phyloP scores from a whole-genome alignment of 2,113 vertebrate species.

The Dicrurus megarhynchus region DNA sequence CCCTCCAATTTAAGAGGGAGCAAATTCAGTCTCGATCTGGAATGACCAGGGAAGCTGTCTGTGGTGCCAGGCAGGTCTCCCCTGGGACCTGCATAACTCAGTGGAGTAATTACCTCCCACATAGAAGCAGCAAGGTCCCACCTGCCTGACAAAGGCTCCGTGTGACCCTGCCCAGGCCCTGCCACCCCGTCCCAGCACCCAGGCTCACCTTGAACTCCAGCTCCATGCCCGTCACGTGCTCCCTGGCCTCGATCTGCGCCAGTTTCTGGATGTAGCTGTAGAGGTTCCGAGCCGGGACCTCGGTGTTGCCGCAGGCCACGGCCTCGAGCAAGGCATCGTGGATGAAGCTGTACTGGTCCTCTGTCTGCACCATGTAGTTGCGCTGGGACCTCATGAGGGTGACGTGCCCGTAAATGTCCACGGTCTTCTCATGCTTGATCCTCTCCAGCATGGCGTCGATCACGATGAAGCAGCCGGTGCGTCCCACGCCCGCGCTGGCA shows the following conservation, averaged over 20 bases:
- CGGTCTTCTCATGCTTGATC: conserved; percentile 95
- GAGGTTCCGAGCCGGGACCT: conserved; percentile 92
- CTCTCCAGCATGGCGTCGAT: conserved; percentile 98
- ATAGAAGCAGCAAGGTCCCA: neutral
- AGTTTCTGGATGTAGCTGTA: conserved; percentile 97
- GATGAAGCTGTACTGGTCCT: conserved; percentile 99
- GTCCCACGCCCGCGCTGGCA: conserved; percentile 88
- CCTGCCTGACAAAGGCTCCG: neutral
- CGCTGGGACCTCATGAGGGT: conserved; percentile 96
- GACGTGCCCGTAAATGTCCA: conserved; percentile 96
- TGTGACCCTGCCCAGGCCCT: neutral
- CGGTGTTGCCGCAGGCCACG: conserved; percentile 94
- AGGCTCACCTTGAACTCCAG: conserved; percentile 93
- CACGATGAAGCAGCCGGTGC: conserved; percentile 97
- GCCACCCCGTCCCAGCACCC: fast-evolving
- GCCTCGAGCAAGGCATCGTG: conserved; percentile 97
- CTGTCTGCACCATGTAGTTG: conserved; percentile 99
- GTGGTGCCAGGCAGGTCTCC: neutral
- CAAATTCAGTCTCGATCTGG: neutral
- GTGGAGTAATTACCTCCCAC: neutral
- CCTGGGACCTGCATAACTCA: neutral
- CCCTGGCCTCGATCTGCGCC: conserved; percentile 88
- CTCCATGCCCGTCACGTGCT: conserved; percentile 97
- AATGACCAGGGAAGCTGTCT: neutral
- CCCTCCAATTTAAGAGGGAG: neutral